Evolutionary conservation across 2,888 invertebrate species (phyloP), one percentile per base, ranked within the genome.

Genomic region (Pilophorus perplexus): DNA sequence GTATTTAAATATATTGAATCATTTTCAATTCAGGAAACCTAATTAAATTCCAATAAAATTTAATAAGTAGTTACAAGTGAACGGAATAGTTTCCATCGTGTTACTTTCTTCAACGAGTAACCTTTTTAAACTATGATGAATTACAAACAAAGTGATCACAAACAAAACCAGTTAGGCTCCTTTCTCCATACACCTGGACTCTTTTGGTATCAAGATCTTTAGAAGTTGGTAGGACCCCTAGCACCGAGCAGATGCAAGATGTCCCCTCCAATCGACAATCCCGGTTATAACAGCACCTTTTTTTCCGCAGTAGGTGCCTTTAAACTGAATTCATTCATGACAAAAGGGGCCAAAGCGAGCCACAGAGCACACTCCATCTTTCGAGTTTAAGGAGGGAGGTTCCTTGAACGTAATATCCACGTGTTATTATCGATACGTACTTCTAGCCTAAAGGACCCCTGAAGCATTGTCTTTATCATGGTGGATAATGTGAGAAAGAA

Each of bases 161-260:
- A 46, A 25, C 23, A 46, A 46, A 23, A 46, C 3, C 23, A n/a
- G n/a, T n/a, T n/a, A 14, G 23, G 23, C 8, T 20, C 23, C 23
- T 23, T 46, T 46, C 46, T 46, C 25, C 46, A 25, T 23, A 25
- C 46, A 46, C 46, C 46, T 46, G 46, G 46, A 38, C 46, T 25
- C 25, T 25, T 25, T 46, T 46, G 25, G 46, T 44, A 44, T 44
- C 44, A 22, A 44, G 16, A 22, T 23, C 46, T 23, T 23, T 46
- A 1, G 46, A 3, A 46, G 46, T 46, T n/a, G n/a, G n/a, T 25
- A 22, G 46, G 23, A 22, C 46, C 46, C 23, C 46, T 22, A 14
- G 46, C 22, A n/a, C 22, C 46, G 46, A 14, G 46, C 46, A 46
- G 46, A 46, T 46, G 46, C 25, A 12, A 22, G 46, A 46, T 46